These are phyloP conservation scores for Steinernema khuongi DNA, from an alignment of 1,140 invertebrate genomes.

Conservation along the genomic window DNA sequence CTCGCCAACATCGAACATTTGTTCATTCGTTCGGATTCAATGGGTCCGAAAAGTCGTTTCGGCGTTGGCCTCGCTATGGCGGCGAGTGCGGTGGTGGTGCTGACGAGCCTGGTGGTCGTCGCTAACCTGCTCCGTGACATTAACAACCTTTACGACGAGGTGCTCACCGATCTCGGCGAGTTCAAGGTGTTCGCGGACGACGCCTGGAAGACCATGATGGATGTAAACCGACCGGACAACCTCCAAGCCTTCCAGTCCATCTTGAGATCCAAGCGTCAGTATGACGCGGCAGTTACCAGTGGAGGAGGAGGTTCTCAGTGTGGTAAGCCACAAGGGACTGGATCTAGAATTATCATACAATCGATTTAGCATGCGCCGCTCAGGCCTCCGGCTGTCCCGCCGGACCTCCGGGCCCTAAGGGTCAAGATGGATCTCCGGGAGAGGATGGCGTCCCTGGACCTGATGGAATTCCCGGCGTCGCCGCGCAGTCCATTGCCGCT, in stretches of 20 bases:
- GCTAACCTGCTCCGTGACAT: conserved; percentile 17
- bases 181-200: conserved; percentile 21
- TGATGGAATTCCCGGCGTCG: background rate
- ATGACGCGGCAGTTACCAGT: background rate
- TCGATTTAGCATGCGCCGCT: background rate
- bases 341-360: background rate
- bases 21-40: no score
- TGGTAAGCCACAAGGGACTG: background rate
- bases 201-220: conserved; percentile 23
- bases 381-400: background rate
- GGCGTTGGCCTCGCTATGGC: background rate
- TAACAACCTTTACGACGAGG: conserved; percentile 8
- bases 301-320: background rate
- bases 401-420: background rate
- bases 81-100: background rate
- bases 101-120: background rate
- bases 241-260: background rate
- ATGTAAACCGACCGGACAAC: background rate
- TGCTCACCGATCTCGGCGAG: conserved; percentile 11
- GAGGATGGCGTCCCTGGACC: background rate
- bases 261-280: background rate
- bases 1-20: no score
- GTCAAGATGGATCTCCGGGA: no score
- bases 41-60: background rate
- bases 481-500: background rate